Evolutionary conservation across 2,113 vertebrate genomes (phyloP).

Genomic region (Albula goreensis): DNA sequence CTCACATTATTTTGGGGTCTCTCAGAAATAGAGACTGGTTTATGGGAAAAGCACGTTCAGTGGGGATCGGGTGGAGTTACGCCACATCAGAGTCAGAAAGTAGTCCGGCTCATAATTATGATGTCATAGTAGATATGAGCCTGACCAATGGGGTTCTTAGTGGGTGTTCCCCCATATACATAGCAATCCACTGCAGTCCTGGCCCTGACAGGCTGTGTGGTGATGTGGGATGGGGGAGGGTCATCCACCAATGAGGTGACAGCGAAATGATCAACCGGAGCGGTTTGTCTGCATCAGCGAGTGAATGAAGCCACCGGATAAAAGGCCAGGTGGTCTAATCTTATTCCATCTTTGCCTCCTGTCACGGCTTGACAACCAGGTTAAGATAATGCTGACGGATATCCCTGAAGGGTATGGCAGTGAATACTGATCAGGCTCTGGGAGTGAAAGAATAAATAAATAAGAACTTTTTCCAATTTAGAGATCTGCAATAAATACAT

Average conservation of each 20-base stretch:
- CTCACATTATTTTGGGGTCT: no score
- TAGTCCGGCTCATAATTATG: no score
- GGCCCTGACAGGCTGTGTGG: no score
- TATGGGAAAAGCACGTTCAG: no score
- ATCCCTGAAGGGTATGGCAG: constrained; percentile 25
- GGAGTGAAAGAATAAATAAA: not conserved
- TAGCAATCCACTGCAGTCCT: no score
- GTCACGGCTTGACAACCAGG: constrained; percentile 42
- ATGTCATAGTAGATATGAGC: no score
- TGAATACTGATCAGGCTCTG: not conserved
- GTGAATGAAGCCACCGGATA: constrained; percentile 30
- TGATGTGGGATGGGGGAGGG: no score
- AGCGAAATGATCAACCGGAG: not conserved
- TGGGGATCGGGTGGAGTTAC: no score
- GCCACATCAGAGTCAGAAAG: no score
- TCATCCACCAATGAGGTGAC: not conserved
- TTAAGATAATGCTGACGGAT: constrained; percentile 53
- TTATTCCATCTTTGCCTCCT: constrained; percentile 39
- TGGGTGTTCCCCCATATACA: no score
- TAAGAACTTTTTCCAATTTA: not conserved
- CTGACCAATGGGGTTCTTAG: no score
- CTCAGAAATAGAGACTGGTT: no score
- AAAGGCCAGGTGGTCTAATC: constrained; percentile 47
- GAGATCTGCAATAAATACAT: not conserved
- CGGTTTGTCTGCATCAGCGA: constrained; percentile 25